A percentile compares a stretch with the other conserved stretches of the same genome.
Evolutionary conservation across 2,797 vertebrate genomes (phyloP).

Genomic region (Dipus sagitta): DNA sequence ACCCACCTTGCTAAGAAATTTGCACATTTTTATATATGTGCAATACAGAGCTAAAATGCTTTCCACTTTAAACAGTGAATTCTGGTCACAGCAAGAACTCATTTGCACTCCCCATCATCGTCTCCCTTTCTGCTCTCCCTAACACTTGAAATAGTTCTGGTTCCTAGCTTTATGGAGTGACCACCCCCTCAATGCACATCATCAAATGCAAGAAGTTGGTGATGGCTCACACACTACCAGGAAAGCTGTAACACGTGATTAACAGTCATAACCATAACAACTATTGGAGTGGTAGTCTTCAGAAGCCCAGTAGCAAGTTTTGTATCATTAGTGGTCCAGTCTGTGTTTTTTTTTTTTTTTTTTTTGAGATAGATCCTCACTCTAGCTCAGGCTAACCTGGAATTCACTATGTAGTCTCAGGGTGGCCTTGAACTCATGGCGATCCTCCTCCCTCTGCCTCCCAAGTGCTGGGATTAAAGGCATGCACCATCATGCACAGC

Average conservation of each 20-base stretch:
- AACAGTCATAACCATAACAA: background rate
- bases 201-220: background rate
- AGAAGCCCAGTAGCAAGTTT: background rate
- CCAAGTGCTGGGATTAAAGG: no score
- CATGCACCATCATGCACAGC: no score
- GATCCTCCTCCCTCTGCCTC: no score
- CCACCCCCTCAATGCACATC: background rate
- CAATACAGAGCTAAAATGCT: background rate
- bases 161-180: background rate
- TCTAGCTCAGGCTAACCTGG: no score
- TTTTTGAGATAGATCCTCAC: no score
- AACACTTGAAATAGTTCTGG: no score
- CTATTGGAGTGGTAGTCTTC: background rate
- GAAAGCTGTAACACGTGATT: background rate
- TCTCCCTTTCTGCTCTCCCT: background rate
- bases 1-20: background rate
- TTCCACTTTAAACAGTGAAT: background rate
- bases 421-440: no score
- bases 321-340: background rate
- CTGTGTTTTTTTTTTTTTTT: no score
- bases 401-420: no score
- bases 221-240: background rate
- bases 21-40: background rate
- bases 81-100: background rate
- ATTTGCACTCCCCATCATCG: background rate